phyloP scores from a whole-genome alignment of 2,797 vertebrate genomes.

The Sebastes nivosus region DNA sequence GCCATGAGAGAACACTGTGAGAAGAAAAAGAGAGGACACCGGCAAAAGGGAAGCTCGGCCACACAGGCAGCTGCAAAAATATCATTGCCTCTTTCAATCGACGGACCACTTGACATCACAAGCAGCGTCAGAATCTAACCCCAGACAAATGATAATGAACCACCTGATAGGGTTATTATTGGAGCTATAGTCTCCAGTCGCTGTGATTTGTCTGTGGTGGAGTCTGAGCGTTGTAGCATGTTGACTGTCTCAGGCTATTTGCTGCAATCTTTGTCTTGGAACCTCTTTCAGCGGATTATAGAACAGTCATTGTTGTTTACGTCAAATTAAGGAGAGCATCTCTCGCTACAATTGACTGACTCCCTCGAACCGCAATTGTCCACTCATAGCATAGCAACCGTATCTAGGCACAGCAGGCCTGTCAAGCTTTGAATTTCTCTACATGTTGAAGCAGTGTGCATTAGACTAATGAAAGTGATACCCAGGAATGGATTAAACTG shows the following conservation, averaged over 20 bases:
- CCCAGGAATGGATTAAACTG: neutral
- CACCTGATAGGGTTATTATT: conserved; percentile 5
- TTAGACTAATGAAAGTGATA: neutral
- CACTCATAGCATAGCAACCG: neutral
- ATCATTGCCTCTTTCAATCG: neutral
- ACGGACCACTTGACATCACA: neutral
- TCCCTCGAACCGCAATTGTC: neutral
- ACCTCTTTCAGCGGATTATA: conserved; percentile 11
- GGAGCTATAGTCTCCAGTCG: neutral
- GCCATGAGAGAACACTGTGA: neutral
- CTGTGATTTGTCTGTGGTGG: neutral
- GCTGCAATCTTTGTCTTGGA: conserved; percentile 14
- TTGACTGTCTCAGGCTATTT: conserved; percentile 17
- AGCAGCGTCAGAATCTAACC: conserved; percentile 6
- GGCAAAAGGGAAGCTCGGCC: neutral
- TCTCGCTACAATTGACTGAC: neutral
- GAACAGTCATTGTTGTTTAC: conserved; percentile 2
- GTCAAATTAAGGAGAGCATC: conserved; percentile 20
- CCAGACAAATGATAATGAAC: conserved; percentile 15
- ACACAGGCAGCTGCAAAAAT: conserved; percentile 4
- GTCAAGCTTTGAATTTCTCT: neutral
- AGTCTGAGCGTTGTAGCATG: neutral
- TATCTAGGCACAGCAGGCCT: neutral
- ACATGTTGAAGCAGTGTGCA: neutral
- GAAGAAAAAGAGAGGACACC: neutral